A percentile compares a stretch with the other conserved stretches of the same genome.
Conservation (phyloP, 2,113 vertebrate species). For the Myxocyprinus asiaticus region DNA sequence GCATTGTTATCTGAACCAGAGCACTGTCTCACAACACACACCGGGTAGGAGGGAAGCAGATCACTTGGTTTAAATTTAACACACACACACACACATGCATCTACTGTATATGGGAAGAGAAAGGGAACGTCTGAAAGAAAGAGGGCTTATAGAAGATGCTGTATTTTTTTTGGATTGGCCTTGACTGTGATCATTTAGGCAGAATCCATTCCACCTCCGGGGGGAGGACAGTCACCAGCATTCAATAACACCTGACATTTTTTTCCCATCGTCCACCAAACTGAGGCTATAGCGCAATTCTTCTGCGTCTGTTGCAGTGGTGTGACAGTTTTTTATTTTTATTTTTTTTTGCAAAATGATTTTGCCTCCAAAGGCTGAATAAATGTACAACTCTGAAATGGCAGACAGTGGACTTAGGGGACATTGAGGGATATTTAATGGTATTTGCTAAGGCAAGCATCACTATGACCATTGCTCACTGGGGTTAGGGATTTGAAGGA, state of each 20-base stretch:
- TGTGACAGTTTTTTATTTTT: constrained; percentile 1
- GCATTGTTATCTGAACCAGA: constrained; percentile 53
- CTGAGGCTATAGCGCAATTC: constrained; percentile 35
- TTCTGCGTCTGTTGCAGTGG: constrained; percentile 19
- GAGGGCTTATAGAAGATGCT: constrained; percentile 25
- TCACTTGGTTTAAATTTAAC: constrained; percentile 71
- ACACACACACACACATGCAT: constrained; percentile 42
- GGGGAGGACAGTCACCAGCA: constrained; percentile 19
- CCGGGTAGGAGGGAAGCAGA: constrained; percentile 71
- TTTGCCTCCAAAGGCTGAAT: constrained; percentile 1
- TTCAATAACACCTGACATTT: constrained; percentile 46
- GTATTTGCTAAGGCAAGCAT: background rate
- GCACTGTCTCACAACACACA: constrained; percentile 58
- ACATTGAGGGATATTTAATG: constrained; percentile 8
- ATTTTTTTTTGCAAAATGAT: constrained; percentile 19
- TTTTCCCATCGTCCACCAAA: constrained; percentile 42
- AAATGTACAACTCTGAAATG: background rate
- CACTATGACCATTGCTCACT: too few species aligned
- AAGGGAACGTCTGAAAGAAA: constrained; percentile 22
- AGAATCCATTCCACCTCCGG: constrained; percentile 36
- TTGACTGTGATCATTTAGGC: constrained; percentile 53
- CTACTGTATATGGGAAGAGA: constrained; percentile 19
- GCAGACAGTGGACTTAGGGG: background rate
- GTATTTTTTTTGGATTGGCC: constrained; percentile 54
- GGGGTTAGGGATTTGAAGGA: too few species aligned